Base-by-base conservation (phyloP, 2,888 invertebrate genomes). In the Lathronympha strigana region DNA sequence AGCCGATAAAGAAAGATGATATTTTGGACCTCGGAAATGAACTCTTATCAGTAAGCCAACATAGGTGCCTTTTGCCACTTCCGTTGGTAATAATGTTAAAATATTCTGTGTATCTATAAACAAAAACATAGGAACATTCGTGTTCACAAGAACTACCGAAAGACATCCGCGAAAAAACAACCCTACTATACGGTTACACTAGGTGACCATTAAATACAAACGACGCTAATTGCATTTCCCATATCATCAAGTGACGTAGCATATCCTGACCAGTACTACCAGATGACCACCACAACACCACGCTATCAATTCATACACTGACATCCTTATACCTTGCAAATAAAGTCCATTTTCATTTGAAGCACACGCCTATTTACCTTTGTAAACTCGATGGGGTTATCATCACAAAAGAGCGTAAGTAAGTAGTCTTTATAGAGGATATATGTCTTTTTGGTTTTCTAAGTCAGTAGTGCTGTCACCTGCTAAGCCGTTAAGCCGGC, bases 401-500 rank as follows among this genome's bases (percentile, higher is more conserved):
- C 2, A 31, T 13, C 9, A 13, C 19, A 4, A 45, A 57, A 57
- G 43, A 31, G 19, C 43, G 6, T 45, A 57, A 43, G 9, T 45
- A 8, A 13, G 11, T n/a, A 8, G n/a, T 4, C 2, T 13, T 43
- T 0, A 4, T n/a, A n/a, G 6, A 19, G 11, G 13, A 15, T 31
- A 9, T 19, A 31, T 4, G 57, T 28, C 21, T 1, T 57, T 57
- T 45, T 45, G 19, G 4, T n/a, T n/a, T 3, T 4, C 4, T n/a
- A n/a, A n/a, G n/a, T n/a, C 2, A 15, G 6, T 6, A 15, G 28
- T n/a, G 71, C 76, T 78, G 76, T 76, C 78, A 80, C 79, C 84
- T 86, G 87, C 86, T 79, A 83, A 85, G 77, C 82, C 81, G 81
- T 82, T 87, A 86, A 88, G 84, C 84, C 78, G 66, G 70, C 71